Evolutionary conservation across 2,113 vertebrate genomes (phyloP).

Genomic region (Phyllostomus discolor): DNA sequence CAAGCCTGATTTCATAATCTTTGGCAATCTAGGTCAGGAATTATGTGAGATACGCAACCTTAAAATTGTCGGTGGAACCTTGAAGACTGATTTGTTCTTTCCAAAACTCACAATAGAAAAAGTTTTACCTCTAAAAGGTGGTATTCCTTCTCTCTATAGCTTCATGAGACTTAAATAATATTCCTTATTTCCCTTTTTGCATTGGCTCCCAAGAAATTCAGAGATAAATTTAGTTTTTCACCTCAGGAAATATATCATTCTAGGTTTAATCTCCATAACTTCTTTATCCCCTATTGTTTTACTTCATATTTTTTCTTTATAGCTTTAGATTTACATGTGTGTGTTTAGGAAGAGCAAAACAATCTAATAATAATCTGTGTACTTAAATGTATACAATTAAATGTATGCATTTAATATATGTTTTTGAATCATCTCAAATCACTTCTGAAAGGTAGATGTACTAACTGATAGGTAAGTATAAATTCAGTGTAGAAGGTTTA

Average conservation of each 20-base stretch:
- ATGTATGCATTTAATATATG: background rate
- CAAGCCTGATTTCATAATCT: conserved; percentile 65
- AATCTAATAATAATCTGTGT: too few relatives aligned
- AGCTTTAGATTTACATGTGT: background rate
- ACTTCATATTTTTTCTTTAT: background rate
- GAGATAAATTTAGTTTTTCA: conserved; percentile 34
- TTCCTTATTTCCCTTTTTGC: conserved; percentile 36
- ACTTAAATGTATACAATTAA: too few relatives aligned
- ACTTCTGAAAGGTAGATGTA: background rate
- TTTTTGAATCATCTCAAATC: background rate
- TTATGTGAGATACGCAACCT: background rate
- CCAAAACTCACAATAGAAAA: background rate
- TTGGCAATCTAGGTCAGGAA: conserved; percentile 57
- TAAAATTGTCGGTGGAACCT: background rate
- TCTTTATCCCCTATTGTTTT: background rate
- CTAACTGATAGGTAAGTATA: background rate
- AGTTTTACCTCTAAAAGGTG: background rate
- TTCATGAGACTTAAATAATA: background rate
- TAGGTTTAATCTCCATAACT: background rate
- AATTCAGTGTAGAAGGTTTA: conserved; percentile 52
- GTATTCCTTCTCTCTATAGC: conserved; percentile 3
- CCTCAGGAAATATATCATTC: background rate
- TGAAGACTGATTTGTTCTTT: conserved; percentile 15
- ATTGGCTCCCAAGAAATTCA: conserved; percentile 33
- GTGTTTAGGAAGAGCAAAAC: background rate